phyloP scores from a whole-genome alignment of 2,113 vertebrate genomes.

The Oreotrochilus melanogaster region DNA sequence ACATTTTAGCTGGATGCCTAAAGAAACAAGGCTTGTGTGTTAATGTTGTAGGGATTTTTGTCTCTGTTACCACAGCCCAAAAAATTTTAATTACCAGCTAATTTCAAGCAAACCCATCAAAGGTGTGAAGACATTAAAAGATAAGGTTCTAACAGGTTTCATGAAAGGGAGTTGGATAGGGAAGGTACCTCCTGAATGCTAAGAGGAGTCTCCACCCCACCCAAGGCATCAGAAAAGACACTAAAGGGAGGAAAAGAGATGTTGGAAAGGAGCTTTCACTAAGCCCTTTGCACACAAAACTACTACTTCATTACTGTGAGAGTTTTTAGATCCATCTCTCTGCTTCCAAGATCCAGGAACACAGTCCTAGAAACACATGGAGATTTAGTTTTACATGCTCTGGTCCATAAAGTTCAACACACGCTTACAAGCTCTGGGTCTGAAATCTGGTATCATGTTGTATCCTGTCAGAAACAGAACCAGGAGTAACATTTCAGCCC shows the following conservation, averaged over 20 bases:
- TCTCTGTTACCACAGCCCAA: not conserved
- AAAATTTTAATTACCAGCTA: not conserved
- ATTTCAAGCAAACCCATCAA: not conserved
- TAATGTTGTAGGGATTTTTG: accelerated
- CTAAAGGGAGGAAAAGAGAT: not conserved
- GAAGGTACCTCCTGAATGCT: not conserved
- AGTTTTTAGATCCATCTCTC: not conserved
- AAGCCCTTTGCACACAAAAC: not conserved
- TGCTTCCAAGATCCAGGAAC: not conserved
- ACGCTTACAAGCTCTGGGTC: not conserved
- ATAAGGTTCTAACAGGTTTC: not conserved
- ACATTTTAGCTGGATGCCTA: not conserved
- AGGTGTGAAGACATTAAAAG: not conserved
- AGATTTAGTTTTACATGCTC: not conserved
- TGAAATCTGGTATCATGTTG: not conserved
- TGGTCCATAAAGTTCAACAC: not conserved
- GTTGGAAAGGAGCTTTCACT: not conserved
- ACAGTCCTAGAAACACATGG: not conserved
- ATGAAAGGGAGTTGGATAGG: not conserved
- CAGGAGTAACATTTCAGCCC: not conserved
- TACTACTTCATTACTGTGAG: not conserved
- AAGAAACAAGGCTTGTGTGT: not conserved
- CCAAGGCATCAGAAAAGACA: not conserved
- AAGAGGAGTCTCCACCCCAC: not conserved
- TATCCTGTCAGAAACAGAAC: not conserved